Percentiles rank a stretch among this genome's conserved stretches.
Evolutionary conservation across 2,888 invertebrate genomes (phyloP).

Genomic region (Melanotus villosus): DNA sequence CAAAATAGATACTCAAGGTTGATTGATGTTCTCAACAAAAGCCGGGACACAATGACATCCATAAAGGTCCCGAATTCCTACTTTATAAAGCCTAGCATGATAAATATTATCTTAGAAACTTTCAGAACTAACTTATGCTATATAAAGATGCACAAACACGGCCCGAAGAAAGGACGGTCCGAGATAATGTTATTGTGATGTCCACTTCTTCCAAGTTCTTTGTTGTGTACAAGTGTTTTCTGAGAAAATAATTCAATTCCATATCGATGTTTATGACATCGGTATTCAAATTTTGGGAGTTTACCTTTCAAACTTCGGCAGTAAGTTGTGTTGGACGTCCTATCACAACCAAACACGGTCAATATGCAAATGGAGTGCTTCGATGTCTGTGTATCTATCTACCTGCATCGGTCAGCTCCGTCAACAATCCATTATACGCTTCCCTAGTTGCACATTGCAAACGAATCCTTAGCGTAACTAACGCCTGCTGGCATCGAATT

Average conservation of each 20-base stretch:
- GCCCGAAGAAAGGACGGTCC: constrained; percentile 55
- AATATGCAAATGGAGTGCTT: constrained; percentile 65
- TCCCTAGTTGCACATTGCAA: constrained; percentile 51
- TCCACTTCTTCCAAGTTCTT: constrained; percentile 57
- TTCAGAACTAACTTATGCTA: constrained; percentile 60
- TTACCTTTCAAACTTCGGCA: constrained; percentile 63
- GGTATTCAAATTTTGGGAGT: constrained; percentile 55
- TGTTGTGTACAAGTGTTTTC: constrained; percentile 58
- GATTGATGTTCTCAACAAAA: constrained; percentile 56
- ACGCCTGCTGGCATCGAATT: neutral
- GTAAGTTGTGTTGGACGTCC: constrained; percentile 65
- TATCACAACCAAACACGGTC: constrained; percentile 67
- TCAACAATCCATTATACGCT: constrained; percentile 67
- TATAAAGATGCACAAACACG: constrained; percentile 65
- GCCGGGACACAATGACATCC: constrained; percentile 56
- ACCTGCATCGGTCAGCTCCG: constrained; percentile 68
- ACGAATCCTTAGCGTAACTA: constrained; percentile 9
- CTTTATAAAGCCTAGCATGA: constrained; percentile 56
- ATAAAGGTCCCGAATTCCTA: constrained; percentile 55
- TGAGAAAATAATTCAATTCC: constrained; percentile 49
- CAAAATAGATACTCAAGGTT: constrained; percentile 47
- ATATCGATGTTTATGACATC: constrained; percentile 51
- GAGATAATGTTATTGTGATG: constrained; percentile 62
- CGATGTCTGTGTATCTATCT: constrained; percentile 55
- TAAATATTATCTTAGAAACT: constrained; percentile 66